Conservation (phyloP, 1,140 invertebrate genomes). For the Eriosoma lanigerum region DNA sequence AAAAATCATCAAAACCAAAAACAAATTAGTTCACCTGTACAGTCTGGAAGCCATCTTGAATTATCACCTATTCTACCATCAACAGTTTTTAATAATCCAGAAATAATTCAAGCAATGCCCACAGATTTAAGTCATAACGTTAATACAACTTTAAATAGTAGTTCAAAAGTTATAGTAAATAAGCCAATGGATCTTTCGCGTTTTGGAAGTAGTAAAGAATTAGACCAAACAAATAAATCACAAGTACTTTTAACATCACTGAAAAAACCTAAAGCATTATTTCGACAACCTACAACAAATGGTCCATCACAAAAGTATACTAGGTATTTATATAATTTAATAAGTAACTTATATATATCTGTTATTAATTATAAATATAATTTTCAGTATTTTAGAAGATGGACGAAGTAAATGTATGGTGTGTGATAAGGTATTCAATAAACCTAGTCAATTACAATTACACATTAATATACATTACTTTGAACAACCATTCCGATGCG, state of each 20-base stretch:
- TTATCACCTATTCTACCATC: background rate
- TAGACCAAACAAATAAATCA: constrained; percentile 22
- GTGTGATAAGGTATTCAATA: constrained; percentile 88
- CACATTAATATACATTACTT: constrained; percentile 97
- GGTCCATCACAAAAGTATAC: constrained; percentile 49
- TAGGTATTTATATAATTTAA: constrained; percentile 8
- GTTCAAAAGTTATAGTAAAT: constrained; percentile 7
- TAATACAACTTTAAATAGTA: constrained; percentile 18
- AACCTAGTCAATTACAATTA: constrained; percentile 83
- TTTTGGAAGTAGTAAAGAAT: constrained; percentile 27
- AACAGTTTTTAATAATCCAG: background rate
- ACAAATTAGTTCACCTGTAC: constrained; percentile 21
- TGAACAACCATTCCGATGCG: constrained; percentile 87
- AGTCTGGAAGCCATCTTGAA: background rate
- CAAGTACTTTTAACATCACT: background rate
- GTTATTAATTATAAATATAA: background rate
- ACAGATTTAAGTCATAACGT: constrained; percentile 33
- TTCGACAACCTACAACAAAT: constrained; percentile 46
- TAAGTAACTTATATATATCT: background rate
- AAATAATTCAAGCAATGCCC: background rate
- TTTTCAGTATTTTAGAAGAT: constrained; percentile 68
- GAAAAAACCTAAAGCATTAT: constrained; percentile 41
- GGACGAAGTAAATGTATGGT: constrained; percentile 81
- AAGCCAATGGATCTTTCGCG: constrained; percentile 46
- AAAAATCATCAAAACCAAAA: constrained; percentile 11